Evolutionary conservation across 2,797 vertebrate species (phyloP).

Genomic region (Cebuella pygmaea): DNA sequence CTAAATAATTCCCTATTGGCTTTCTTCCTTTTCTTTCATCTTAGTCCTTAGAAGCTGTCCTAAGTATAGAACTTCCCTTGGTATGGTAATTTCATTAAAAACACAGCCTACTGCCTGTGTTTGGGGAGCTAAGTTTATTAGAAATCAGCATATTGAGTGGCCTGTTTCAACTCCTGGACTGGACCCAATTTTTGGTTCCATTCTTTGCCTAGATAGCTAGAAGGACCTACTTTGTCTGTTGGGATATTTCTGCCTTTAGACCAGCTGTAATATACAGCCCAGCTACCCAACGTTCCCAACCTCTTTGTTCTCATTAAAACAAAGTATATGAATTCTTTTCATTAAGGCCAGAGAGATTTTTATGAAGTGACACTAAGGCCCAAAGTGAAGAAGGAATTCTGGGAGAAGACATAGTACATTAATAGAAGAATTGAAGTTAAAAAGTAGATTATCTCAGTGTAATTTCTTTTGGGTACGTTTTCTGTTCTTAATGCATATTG

Average conservation of each 20-base stretch:
- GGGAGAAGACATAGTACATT: neutral
- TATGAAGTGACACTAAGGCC: neutral
- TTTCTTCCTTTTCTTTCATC: conserved; percentile 32
- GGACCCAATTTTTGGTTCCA: conserved; percentile 14
- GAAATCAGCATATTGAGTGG: neutral
- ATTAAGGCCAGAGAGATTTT: conserved; percentile 15
- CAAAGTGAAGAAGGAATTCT: conserved; percentile 35
- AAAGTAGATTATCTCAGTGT: neutral
- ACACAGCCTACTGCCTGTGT: neutral
- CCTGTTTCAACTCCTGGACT: conserved; percentile 11
- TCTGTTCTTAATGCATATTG: conserved; percentile 16
- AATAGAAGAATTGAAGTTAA: conserved; percentile 1
- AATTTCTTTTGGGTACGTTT: neutral
- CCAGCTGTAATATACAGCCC: neutral
- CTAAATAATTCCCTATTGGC: conserved; percentile 30
- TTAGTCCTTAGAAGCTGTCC: conserved; percentile 3
- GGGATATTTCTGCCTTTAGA: neutral
- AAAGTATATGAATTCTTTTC: conserved; percentile 37
- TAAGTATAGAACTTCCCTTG: conserved; percentile 3
- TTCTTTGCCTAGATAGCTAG: neutral
- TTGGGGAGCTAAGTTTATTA: conserved; percentile 1
- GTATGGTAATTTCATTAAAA: neutral
- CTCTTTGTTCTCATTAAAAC: conserved; percentile 8
- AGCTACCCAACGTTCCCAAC: neutral
- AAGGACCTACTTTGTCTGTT: neutral